Evolutionary conservation across 1,140 invertebrate genomes (phyloP).

Genomic region (Anastrepha obliqua): DNA sequence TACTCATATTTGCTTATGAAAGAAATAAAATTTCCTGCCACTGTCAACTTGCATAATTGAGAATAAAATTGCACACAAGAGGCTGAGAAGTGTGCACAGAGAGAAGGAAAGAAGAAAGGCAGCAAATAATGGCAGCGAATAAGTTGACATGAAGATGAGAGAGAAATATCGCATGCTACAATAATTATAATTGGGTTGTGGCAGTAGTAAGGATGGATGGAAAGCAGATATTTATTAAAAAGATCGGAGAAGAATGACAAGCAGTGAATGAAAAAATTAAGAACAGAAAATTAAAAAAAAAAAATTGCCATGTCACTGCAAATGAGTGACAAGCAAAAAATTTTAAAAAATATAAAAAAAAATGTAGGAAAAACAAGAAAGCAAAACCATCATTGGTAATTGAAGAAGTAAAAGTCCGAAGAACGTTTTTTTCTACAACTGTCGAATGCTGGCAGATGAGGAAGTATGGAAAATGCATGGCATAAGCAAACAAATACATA

Average conservation of each 20-base stretch:
- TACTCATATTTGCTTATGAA: conserved; percentile 18
- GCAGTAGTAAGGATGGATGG: not conserved
- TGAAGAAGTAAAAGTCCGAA: not conserved
- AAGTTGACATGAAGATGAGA: not conserved
- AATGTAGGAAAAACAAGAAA: not conserved
- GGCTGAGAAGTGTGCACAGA: not conserved
- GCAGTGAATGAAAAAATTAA: not conserved
- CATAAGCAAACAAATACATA: not conserved
- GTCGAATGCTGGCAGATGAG: not conserved
- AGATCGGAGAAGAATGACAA: not conserved
- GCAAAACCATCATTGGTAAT: not conserved
- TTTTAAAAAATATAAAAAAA: not conserved
- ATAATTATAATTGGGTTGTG: conserved; percentile 10
- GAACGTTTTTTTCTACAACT: not conserved
- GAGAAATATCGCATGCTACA: conserved; percentile 15
- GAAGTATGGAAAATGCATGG: not conserved
- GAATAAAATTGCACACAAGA: conserved; percentile 2
- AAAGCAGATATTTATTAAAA: not conserved
- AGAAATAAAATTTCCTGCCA: not conserved
- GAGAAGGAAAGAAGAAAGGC: not conserved
- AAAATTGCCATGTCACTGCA: not conserved
- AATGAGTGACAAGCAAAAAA: conserved; percentile 2
- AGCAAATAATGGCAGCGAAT: not conserved
- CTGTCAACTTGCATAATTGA: conserved; percentile 47
- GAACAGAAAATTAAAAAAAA: not conserved